A percentile compares a stretch with the other conserved stretches of the same genome.
phyloP scores from a whole-genome alignment of 2,888 invertebrate species.

The Epirrhoe alternata region DNA sequence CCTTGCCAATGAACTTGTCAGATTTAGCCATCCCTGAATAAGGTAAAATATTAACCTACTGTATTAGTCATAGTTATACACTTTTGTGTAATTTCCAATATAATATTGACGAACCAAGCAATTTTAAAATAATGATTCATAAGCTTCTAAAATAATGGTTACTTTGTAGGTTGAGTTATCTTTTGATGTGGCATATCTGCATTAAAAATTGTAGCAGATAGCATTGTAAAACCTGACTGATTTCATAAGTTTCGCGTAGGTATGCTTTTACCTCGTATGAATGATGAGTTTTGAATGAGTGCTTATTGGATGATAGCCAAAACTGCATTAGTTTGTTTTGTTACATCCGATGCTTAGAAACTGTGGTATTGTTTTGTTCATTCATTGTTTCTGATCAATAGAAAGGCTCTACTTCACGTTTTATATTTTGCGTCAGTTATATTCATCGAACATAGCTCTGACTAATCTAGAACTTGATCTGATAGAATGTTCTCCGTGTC shows the following conservation, averaged over 20 bases:
- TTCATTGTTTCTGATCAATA: too few relatives aligned
- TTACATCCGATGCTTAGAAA: background rate
- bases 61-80: too few relatives aligned
- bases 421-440: too few relatives aligned
- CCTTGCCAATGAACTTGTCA: too few relatives aligned
- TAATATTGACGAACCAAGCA: too few relatives aligned
- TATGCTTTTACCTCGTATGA: constrained; percentile 48
- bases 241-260: constrained; percentile 14
- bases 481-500: too few relatives aligned
- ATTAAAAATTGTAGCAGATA: background rate
- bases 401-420: too few relatives aligned
- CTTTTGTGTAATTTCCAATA: too few relatives aligned
- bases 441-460: too few relatives aligned
- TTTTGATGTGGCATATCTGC: background rate
- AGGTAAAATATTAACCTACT: too few relatives aligned
- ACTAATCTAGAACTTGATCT: too few relatives aligned
- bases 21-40: too few relatives aligned
- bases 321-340: constrained; percentile 64
- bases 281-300: constrained; percentile 65
- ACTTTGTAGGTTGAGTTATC: background rate
- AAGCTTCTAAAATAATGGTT: background rate
- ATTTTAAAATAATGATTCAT: background rate
- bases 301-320: constrained; percentile 64
- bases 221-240: background rate
- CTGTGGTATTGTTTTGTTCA: background rate